These are phyloP conservation scores for Melanostoma mellinum DNA, from an alignment of 2,888 invertebrate genomes.

Conservation along the genomic window DNA sequence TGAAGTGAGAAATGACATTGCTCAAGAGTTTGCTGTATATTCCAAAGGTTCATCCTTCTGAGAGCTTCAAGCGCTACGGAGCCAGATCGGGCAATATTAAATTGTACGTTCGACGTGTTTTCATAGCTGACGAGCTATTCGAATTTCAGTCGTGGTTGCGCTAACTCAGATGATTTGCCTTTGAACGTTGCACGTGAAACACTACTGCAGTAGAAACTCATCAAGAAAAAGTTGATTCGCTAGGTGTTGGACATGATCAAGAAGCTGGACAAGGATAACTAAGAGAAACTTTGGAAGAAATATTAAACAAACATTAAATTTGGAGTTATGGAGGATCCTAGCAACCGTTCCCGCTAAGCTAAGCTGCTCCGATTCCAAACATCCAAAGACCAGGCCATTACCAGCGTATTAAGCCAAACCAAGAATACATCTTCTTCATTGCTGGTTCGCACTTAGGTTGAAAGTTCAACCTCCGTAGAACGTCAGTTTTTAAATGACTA, in stretches of 20 bases:
- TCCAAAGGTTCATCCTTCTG: conserved; percentile 94
- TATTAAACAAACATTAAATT: conserved; percentile 98
- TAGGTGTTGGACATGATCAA: conserved; percentile 99
- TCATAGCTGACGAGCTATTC: conserved; percentile 99
- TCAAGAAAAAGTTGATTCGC: conserved; percentile 98
- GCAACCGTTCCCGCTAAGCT: conserved; percentile 96
- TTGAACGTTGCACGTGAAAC: conserved; percentile 99
- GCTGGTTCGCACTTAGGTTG: conserved; percentile 96
- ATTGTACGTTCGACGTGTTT: conserved; percentile 98
- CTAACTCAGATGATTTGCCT: conserved; percentile 99
- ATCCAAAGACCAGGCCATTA: conserved; percentile 86
- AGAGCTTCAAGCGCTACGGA: conserved; percentile 97
- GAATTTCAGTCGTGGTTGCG: conserved; percentile 97
- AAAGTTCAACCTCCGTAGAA: conserved; percentile 97
- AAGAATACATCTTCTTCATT: conserved; percentile 97
- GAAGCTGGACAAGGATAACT: conserved; percentile 95
- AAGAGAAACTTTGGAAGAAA: conserved; percentile 98
- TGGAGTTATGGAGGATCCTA: conserved; percentile 98
- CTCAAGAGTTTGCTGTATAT: conserved; percentile 98
- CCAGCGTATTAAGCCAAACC: conserved; percentile 97
- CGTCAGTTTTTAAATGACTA: conserved; percentile 95
- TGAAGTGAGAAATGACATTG: conserved; percentile 98
- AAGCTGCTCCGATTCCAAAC: conserved; percentile 96
- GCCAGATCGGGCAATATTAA: conserved; percentile 97
- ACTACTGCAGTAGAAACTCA: conserved; percentile 98